Evolutionary conservation across 2,113 vertebrate genomes (phyloP).

Genomic region (Pionites leucogaster): DNA sequence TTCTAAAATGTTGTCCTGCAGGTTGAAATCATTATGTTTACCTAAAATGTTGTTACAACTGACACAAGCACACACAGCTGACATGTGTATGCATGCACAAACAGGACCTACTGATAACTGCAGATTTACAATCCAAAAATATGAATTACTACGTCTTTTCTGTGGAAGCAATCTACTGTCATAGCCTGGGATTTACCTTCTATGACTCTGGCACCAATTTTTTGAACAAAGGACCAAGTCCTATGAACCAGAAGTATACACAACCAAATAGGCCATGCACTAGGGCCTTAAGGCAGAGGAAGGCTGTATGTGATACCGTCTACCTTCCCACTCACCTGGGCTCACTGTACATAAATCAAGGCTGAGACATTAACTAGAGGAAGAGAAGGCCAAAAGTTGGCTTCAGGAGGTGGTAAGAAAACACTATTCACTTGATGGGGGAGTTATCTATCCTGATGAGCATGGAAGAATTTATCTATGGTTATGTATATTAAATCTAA

Average conservation of each 20-base stretch:
- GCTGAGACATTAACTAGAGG: background rate
- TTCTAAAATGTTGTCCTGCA: background rate
- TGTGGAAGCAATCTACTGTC: background rate
- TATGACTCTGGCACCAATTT: background rate
- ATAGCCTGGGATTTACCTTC: background rate
- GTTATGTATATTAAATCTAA: background rate
- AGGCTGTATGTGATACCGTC: background rate
- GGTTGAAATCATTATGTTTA: background rate
- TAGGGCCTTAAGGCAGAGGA: background rate
- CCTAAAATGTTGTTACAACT: background rate
- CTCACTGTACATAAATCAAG: rapidly evolving
- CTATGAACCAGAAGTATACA: background rate
- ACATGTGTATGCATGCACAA: background rate
- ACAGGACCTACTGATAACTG: background rate
- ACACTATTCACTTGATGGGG: rapidly evolving
- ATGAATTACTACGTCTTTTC: background rate
- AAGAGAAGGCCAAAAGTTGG: rapidly evolving
- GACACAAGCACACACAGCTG: background rate
- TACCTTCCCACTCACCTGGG: background rate
- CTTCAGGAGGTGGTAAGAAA: background rate
- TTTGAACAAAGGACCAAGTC: background rate
- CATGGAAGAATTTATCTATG: background rate
- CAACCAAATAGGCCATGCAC: background rate
- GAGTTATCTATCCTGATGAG: background rate
- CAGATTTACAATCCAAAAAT: background rate